Percentiles rank a stretch among this genome's conserved stretches.
Evolutionary conservation across 2,888 invertebrate species (phyloP).

Genomic region (Sarcophaga caerulescens): DNA sequence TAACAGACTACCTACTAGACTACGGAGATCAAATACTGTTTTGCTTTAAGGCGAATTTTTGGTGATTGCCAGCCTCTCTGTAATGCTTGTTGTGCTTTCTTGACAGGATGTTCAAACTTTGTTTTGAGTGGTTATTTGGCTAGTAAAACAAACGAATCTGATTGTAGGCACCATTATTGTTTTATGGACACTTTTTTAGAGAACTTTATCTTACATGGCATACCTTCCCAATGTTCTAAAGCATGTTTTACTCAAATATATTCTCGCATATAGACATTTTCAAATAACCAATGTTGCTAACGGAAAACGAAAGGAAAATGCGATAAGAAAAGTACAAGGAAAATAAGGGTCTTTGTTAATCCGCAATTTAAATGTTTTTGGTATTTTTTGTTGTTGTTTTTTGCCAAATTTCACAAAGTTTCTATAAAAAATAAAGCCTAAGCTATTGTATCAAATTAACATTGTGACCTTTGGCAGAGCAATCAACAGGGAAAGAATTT

Average conservation of each 20-base stretch:
- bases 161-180: too few species aligned
- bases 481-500: background rate
- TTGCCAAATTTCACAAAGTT: background rate
- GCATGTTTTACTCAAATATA: background rate
- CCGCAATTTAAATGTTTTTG: slow-evolving; percentile 21
- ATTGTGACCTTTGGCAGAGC: background rate
- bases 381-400: background rate
- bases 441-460: background rate
- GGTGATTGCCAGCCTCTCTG: too few species aligned
- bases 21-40: too few species aligned
- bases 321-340: background rate
- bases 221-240: too few species aligned
- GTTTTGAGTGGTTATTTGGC: too few species aligned
- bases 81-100: too few species aligned
- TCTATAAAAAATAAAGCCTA: background rate
- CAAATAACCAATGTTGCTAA: slow-evolving; percentile 10
- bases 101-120: too few species aligned
- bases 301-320: background rate
- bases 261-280: background rate
- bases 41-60: too few species aligned
- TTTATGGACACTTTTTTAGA: too few species aligned
- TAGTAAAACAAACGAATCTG: too few species aligned
- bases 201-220: too few species aligned
- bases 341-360: background rate
- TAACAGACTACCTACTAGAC: too few species aligned